Evolutionary conservation across 1,140 invertebrate species (phyloP), one percentile per base, ranked within the genome.

Genomic region (Macrosteles quadrilineatus): DNA sequence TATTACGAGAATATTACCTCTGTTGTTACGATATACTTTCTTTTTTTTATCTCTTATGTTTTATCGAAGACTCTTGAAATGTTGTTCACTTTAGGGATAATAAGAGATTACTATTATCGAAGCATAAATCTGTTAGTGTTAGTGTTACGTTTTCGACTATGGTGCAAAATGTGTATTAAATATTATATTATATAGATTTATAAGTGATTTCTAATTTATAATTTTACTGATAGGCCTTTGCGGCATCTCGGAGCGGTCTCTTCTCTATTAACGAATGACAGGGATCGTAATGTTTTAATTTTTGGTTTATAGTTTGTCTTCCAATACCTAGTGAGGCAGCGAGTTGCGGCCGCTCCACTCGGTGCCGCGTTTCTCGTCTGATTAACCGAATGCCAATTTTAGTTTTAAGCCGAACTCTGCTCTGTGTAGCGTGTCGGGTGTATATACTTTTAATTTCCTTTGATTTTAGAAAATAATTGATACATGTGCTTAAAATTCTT

Each of bases 401-500:
- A 66, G 63, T 66, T 66, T 40, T 66, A 66, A 45, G 63, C 17
- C 27, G 55, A 59, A 59, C 55, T 36, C 32, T 36, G 14, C 32
- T 36, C 32, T 59, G 55, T 59, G 55, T 59, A 59, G 55, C 27
- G 27, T 59, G 4, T 21, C 55, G 63, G 63, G 40, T 66, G 63
- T 66, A 43, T n/a, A 66, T 64, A 64, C 36, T 64, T 66, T 66
- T 32, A 40, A n/a, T 66, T 43, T 66, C 36, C 23, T 40, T 32
- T n/a, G 14, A 14, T 64, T 40, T 36, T 43, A 64, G 32, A 66
- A 66, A 25, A 71, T 66, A 25, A 72, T 68, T n/a, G n/a, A 68
- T 27, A 55, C 67, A 67, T 72, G 71, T 65, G 68, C 67, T 63
- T 66, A 68, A 45, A 64, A n/a, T n/a, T 69, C 65, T 71, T 67